Percentiles rank a stretch among this genome's conserved stretches.
Evolutionary conservation across 2,888 invertebrate genomes (phyloP).

Genomic region (Lasioglossum lativentre): DNA sequence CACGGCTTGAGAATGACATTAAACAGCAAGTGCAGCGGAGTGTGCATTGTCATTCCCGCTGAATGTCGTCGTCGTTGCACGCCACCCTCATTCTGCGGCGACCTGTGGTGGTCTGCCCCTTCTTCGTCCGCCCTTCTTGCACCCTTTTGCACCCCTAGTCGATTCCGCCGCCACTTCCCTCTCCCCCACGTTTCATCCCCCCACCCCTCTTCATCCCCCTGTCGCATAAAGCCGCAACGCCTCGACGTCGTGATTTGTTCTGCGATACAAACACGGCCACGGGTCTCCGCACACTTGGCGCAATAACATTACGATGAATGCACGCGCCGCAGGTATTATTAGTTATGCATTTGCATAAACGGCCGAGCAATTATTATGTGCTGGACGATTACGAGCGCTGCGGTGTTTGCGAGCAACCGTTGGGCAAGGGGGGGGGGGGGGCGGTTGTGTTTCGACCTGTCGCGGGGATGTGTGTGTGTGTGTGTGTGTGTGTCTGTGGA

Average conservation of each 20-base stretch:
- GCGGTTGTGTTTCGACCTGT: neutral
- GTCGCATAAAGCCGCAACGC: neutral
- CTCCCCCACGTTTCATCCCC: neutral
- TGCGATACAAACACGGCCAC: constrained; percentile 29
- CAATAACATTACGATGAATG: constrained; percentile 70
- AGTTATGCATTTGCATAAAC: constrained; percentile 72
- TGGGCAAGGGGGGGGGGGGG: neutral
- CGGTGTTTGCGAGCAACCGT: neutral
- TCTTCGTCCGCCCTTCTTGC: constrained; percentile 19
- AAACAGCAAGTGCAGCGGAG: constrained; percentile 75
- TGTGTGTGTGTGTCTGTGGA: neutral
- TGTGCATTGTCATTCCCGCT: constrained; percentile 74
- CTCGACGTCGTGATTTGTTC: constrained; percentile 46
- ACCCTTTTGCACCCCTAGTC: constrained; percentile 11
- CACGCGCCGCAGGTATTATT: constrained; percentile 61
- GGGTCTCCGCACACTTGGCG: constrained; percentile 41
- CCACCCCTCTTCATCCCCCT: neutral
- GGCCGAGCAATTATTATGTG: constrained; percentile 66
- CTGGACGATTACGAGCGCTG: constrained; percentile 50
- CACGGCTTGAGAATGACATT: constrained; percentile 76
- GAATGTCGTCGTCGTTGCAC: constrained; percentile 61
- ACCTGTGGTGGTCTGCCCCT: constrained; percentile 12
- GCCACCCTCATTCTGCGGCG: constrained; percentile 16
- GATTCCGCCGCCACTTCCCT: neutral
- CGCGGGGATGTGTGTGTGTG: neutral